phyloP scores from a whole-genome alignment of 1,140 invertebrate genomes.

The Rhopalosiphum padi region DNA sequence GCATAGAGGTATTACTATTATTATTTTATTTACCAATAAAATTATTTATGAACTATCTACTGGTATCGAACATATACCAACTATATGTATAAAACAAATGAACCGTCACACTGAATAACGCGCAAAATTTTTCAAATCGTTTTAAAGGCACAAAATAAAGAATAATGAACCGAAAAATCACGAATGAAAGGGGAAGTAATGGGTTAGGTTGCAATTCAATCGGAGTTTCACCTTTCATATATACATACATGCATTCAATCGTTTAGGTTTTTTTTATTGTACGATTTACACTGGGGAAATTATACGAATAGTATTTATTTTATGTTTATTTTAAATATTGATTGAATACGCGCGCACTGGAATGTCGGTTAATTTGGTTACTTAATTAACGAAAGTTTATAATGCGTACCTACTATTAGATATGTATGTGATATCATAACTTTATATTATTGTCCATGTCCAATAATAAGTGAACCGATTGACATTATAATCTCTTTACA shows the following conservation, averaged over 20 bases:
- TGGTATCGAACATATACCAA: not conserved
- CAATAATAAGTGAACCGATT: not conserved
- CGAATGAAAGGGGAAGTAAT: conserved; percentile 1
- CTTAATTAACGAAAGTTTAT: not conserved
- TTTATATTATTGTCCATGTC: not conserved
- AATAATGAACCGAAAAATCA: conserved; percentile 50
- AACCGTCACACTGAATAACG: not conserved
- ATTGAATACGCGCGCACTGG: not conserved
- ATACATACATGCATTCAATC: not conserved
- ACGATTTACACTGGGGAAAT: not conserved
- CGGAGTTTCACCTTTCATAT: not conserved
- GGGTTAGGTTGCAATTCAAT: not conserved
- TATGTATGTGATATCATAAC: not conserved
- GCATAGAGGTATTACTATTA: too few species aligned
- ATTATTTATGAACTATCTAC: not conserved
- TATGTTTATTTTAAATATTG: not conserved
- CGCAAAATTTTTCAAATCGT: not conserved
- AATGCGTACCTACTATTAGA: not conserved
- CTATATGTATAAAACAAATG: not conserved
- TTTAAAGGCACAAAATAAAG: conserved; percentile 1
- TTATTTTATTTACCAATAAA: not conserved
- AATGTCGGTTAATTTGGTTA: not conserved
- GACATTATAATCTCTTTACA: not conserved
- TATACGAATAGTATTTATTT: not conserved
- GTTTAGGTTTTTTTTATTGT: not conserved